These are phyloP conservation scores for Amiota minor DNA, from an alignment of 2,888 invertebrate genomes.

Conservation along the genomic window DNA sequence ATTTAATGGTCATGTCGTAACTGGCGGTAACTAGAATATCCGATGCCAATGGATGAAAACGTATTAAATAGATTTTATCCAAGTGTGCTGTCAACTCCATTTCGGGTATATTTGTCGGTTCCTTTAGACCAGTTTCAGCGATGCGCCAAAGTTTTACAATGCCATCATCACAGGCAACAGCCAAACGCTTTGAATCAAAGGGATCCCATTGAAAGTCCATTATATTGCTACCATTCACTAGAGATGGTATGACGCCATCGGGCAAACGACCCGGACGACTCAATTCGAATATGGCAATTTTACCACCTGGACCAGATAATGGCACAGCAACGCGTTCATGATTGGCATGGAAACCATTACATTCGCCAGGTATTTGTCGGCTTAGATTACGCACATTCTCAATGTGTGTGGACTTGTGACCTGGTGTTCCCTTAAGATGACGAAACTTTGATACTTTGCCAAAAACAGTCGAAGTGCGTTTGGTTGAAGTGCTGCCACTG, in stretches of 20 bases:
- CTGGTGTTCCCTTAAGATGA: conserved; percentile 91
- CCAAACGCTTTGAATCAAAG: conserved; percentile 84
- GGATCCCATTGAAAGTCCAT: conserved; percentile 98
- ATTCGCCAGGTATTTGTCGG: conserved; percentile 93
- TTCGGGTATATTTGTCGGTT: conserved; percentile 85
- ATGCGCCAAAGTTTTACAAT: conserved; percentile 86
- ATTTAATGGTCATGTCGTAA: conserved; percentile 89
- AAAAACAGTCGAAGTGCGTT: conserved; percentile 89
- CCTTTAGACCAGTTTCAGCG: conserved; percentile 79
- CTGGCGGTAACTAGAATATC: conserved; percentile 91
- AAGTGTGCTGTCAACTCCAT: conserved; percentile 85
- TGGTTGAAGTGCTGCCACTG: conserved; percentile 75
- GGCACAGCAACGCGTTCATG: conserved; percentile 91
- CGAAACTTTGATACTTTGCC: conserved; percentile 93
- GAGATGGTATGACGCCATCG: conserved; percentile 87
- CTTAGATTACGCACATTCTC: conserved; percentile 93
- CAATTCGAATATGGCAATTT: conserved; percentile 89
- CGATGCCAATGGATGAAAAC: conserved; percentile 91
- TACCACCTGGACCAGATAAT: conserved; percentile 91
- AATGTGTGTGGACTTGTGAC: conserved; percentile 91
- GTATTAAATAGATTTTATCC: conserved; percentile 93
- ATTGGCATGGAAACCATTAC: conserved; percentile 94
- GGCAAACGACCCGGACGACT: conserved; percentile 83
- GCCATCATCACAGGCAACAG: conserved; percentile 93
- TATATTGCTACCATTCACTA: conserved; percentile 90